These are phyloP conservation scores for Rhinolophus sinicus DNA, from an alignment of 2,113 vertebrate genomes.

Conservation along the genomic window DNA sequence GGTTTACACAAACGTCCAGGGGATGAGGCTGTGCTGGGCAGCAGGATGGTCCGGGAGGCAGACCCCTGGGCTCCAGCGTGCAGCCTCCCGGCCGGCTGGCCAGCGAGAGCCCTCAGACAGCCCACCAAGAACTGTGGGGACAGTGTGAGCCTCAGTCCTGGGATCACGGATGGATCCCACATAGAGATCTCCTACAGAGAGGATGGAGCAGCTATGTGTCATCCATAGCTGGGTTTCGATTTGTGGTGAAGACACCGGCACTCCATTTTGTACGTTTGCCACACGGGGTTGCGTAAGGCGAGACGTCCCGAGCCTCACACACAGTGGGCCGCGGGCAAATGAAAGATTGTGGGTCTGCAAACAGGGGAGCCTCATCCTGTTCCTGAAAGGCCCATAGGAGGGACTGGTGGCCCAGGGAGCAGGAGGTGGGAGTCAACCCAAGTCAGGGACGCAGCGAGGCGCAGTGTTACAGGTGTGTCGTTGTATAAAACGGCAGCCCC, in stretches of 20 bases:
- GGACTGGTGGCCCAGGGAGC: neutral
- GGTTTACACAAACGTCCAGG: neutral
- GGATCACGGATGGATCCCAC: neutral
- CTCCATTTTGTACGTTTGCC: neutral
- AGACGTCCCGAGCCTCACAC: neutral
- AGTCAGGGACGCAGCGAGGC: accelerated
- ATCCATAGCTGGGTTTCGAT: neutral
- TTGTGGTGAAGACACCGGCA: neutral
- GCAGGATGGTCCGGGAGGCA: neutral
- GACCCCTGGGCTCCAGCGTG: neutral
- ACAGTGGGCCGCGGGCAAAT: neutral
- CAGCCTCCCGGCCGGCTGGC: accelerated
- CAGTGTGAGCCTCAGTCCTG: neutral
- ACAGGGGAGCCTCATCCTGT: neutral
- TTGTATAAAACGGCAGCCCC: neutral
- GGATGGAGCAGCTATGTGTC: accelerated
- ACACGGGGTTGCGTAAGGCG: neutral
- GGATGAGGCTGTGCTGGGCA: neutral
- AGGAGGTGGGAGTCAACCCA: neutral
- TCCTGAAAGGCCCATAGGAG: neutral
- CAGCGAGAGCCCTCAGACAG: neutral
- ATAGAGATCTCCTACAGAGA: accelerated
- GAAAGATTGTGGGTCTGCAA: neutral
- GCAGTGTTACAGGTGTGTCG: neutral
- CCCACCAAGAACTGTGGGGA: neutral